Percentiles rank a stretch among this genome's conserved stretches.
These are phyloP conservation scores for Nanorana parkeri DNA, from an alignment of 2,113 vertebrate species.

Conservation along the genomic window DNA sequence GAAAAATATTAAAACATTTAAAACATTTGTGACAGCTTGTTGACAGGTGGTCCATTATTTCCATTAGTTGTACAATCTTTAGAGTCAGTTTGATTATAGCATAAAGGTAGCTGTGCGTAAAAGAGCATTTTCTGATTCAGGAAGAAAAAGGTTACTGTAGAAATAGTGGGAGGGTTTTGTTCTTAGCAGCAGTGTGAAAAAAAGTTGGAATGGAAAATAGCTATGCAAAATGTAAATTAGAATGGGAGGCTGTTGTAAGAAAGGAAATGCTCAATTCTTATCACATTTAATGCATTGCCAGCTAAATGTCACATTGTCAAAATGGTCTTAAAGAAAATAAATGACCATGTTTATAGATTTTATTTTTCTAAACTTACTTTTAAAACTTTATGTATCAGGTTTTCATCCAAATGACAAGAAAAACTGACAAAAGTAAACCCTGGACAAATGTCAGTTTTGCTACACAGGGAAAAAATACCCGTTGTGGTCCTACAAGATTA, in stretches of 20 bases:
- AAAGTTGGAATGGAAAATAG: conserved; percentile 53
- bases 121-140: conserved; percentile 53
- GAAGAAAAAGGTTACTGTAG: conserved; percentile 38
- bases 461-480: too few species aligned
- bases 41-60: conserved; percentile 58
- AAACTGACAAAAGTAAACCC: too few species aligned
- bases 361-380: neutral
- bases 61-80: conserved; percentile 56
- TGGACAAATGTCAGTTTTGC: too few species aligned
- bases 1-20: conserved; percentile 58
- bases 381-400: neutral
- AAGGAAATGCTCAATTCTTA: conserved; percentile 33
- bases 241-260: conserved; percentile 27
- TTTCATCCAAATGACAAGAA: too few species aligned
- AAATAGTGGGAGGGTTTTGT: conserved; percentile 54
- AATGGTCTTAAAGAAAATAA: neutral
- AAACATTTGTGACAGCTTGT: conserved; percentile 56
- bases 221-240: conserved; percentile 54
- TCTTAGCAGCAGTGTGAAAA: conserved; percentile 53
- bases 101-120: conserved; percentile 55
- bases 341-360: neutral
- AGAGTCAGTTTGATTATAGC: conserved; percentile 57
- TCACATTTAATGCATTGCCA: conserved; percentile 12
- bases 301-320: conserved; percentile 30
- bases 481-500: too few species aligned